phyloP scores from a whole-genome alignment of 2,113 vertebrate species.

The Urocolius indicus region DNA sequence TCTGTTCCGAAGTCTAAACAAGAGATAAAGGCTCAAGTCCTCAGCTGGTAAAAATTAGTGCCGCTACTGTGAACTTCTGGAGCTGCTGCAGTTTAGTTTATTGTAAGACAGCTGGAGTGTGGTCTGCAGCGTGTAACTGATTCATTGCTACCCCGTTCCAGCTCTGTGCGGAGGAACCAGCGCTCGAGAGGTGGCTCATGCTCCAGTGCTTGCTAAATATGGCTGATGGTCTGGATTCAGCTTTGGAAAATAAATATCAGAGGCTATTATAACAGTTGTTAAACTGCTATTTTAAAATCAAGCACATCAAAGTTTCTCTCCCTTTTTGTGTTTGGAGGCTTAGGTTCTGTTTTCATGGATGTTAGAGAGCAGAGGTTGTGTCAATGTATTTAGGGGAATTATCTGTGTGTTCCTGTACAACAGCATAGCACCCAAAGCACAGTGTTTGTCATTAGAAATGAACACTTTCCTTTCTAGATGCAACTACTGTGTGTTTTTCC shows the following conservation, averaged over 20 bases:
- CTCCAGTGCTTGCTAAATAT: background rate
- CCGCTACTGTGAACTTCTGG: conserved; percentile 12
- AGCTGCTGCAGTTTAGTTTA: background rate
- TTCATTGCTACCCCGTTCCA: background rate
- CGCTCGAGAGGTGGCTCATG: background rate
- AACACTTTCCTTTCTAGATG: background rate
- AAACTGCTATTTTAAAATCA: background rate
- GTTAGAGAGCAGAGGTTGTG: background rate
- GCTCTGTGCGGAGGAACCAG: background rate
- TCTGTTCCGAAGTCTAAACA: conserved; percentile 6
- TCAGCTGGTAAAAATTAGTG: conserved; percentile 57
- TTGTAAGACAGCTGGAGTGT: background rate
- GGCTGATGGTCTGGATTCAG: background rate
- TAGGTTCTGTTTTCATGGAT: background rate
- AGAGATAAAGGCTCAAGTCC: conserved; percentile 28
- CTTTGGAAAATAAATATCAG: background rate
- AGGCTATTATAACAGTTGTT: background rate
- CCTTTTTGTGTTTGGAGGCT: background rate
- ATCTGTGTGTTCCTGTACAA: background rate
- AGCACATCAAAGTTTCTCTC: background rate
- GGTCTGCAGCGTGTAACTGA: background rate
- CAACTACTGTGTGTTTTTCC: background rate
- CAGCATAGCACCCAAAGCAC: background rate
- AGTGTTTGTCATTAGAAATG: background rate
- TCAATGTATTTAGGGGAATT: background rate